phyloP scores from a whole-genome alignment of 1,140 invertebrate species.

The Coelopa frigida region DNA sequence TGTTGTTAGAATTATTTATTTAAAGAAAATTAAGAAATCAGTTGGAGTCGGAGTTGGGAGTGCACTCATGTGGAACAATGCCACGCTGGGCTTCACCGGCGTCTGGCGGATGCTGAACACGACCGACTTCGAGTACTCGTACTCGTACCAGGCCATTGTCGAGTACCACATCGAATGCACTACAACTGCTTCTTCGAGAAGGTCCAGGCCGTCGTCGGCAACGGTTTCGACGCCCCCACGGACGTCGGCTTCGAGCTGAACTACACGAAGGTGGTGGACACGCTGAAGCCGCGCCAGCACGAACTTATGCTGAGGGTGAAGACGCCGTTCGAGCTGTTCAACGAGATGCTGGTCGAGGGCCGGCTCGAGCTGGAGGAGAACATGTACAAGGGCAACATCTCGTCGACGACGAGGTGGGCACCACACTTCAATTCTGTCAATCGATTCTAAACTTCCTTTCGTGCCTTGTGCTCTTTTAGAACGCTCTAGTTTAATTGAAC shows the following conservation, averaged over 20 bases:
- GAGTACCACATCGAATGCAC: conserved; percentile 53
- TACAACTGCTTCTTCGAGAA: conserved; percentile 47
- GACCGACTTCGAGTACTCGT: conserved; percentile 67
- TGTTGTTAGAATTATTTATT: too few species aligned
- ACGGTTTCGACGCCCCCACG: conserved; percentile 47
- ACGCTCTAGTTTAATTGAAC: too few species aligned
- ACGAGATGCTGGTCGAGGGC: conserved; percentile 45
- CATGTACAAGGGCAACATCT: conserved; percentile 47
- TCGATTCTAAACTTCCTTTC: too few species aligned
- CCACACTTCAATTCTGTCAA: too few species aligned
- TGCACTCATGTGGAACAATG: conserved; percentile 65
- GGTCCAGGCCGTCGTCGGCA: conserved; percentile 44
- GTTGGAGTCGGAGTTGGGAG: too few species aligned
- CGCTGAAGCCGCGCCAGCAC: conserved; percentile 47
- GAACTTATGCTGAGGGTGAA: conserved; percentile 47
- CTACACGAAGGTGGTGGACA: conserved; percentile 48
- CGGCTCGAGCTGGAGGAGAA: conserved; percentile 49
- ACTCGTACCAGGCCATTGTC: conserved; percentile 56
- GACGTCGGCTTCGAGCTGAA: conserved; percentile 36
- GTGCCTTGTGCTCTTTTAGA: too few species aligned
- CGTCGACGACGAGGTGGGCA: conserved; percentile 43
- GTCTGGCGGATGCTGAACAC: conserved; percentile 63
- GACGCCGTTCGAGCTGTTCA: conserved; percentile 50
- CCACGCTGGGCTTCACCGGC: conserved; percentile 65
- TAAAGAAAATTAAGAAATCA: too few species aligned